Evolutionary conservation across 2,113 vertebrate genomes (phyloP), one percentile per base, ranked within the genome.

Genomic region (Phycodurus eques): DNA sequence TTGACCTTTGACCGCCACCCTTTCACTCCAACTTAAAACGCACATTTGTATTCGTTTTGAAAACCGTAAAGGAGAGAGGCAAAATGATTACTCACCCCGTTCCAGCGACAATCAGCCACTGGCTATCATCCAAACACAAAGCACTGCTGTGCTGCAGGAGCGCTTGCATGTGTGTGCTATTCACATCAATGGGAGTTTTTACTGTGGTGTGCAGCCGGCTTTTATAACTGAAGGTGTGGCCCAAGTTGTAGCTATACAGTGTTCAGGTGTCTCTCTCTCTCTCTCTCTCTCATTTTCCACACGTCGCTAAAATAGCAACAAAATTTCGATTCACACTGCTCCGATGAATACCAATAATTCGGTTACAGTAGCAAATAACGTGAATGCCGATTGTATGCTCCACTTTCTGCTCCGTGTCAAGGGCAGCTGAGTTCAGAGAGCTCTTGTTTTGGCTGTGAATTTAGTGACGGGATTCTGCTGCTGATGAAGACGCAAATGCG

Each of bases 171-270:
- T 6, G 65, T 61, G 59, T 15, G 46, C 67, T 42, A 67, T 35
- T 46, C 22, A 65, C 70, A 44, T 70, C 68, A 42, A 57, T 67
- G 70, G 61, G 51, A 68, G 68, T 20, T 60, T 35, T 63, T 15
- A 61, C 17, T 9, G 35, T 2, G 5, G 33, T 1, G 56, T 31
- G 35, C 46, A 63, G 17, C n/a, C n/a, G 22, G 0, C 70, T 51
- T 78, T 81, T 63, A 82, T 82, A 73, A 70, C 74, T 72, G 68
- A 56, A 54, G 73, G 72, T 68, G 12, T 22, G 81, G 83, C 83
- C 68, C 27, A 14, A 22, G 22, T 13, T 59, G 11, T 0, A 56
- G 11, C 4, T 14, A 31, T 14, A 31, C 56, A 27, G 5, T 31
- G 11, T 5, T 22, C 56, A 31, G 19, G 53, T 31, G 12, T 59